These are phyloP conservation scores for Leptopterna dolabrata DNA, from an alignment of 2,888 invertebrate species.

Conservation along the genomic window DNA sequence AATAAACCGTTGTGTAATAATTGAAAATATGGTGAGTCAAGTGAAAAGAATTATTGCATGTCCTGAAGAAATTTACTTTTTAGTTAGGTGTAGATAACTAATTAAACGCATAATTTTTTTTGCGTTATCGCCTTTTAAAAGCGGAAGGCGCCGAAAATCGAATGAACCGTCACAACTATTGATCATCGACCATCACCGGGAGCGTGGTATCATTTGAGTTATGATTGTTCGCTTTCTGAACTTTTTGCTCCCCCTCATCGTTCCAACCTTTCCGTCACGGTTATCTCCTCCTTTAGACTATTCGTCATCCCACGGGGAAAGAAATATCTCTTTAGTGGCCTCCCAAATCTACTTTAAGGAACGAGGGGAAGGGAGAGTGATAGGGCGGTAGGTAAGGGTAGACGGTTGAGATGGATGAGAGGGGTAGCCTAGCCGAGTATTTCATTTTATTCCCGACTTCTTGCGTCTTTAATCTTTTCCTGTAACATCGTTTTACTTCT, in stretches of 20 bases:
- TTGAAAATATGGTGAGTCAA: too few relatives aligned
- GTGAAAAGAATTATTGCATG: too few relatives aligned
- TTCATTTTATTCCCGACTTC: background rate
- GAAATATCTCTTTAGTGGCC: constrained; percentile 14
- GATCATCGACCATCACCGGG: background rate
- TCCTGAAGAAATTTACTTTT: background rate
- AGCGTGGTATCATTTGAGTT: background rate
- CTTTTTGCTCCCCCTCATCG: background rate
- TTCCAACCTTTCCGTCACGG: background rate
- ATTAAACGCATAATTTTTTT: background rate
- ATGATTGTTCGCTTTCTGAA: background rate
- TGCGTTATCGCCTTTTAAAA: background rate
- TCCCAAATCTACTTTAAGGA: constrained; percentile 13
- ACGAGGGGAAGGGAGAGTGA: background rate
- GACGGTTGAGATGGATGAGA: too few relatives aligned
- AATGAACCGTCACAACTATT: background rate
- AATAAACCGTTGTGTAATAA: too few relatives aligned
- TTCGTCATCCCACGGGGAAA: background rate
- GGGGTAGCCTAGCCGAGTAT: background rate
- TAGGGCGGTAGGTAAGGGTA: background rate
- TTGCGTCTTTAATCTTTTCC: background rate
- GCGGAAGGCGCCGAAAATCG: background rate
- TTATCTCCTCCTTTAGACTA: background rate
- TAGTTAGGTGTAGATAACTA: background rate
- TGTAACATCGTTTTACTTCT: background rate